phyloP scores from a whole-genome alignment of 2,797 vertebrate species.

The Erithacus rubecula region DNA sequence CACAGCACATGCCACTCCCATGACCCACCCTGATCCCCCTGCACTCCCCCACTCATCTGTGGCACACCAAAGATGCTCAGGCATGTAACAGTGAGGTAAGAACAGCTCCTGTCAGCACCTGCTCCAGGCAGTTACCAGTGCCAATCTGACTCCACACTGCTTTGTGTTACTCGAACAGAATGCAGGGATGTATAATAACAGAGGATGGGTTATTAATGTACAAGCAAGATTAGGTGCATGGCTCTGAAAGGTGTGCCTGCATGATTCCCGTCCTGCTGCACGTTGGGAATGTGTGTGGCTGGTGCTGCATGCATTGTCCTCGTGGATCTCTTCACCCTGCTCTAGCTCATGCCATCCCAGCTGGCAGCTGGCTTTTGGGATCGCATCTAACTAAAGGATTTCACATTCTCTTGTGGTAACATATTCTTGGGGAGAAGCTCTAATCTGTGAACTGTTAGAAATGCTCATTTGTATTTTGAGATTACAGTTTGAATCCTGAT shows the following conservation, averaged over 20 bases:
- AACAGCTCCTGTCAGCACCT: neutral
- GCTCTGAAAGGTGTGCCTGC: neutral
- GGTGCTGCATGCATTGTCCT: neutral
- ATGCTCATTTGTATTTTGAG: slow-evolving; percentile 50
- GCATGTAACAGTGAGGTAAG: neutral
- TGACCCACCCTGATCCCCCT: neutral
- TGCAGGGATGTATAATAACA: neutral
- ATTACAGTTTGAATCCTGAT: slow-evolving; percentile 30
- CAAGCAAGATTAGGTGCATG: neutral
- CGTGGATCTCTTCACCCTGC: neutral
- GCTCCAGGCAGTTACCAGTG: slow-evolving; percentile 17
- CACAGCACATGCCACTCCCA: accelerated
- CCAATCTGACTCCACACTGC: slow-evolving; percentile 25
- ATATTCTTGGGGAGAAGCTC: slow-evolving; percentile 45
- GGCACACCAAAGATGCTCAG: neutral
- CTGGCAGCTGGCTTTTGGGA: neutral
- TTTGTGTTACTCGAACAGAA: neutral
- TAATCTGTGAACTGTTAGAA: slow-evolving; percentile 57
- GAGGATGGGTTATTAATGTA: neutral
- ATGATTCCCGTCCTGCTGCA: neutral
- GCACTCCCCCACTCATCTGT: neutral
- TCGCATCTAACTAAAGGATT: slow-evolving; percentile 45
- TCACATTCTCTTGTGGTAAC: neutral
- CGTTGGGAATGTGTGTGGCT: neutral
- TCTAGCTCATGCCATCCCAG: neutral